These are phyloP conservation scores for Auanema freiburgensis DNA, from an alignment of 2,888 invertebrate species.

Conservation along the genomic window DNA sequence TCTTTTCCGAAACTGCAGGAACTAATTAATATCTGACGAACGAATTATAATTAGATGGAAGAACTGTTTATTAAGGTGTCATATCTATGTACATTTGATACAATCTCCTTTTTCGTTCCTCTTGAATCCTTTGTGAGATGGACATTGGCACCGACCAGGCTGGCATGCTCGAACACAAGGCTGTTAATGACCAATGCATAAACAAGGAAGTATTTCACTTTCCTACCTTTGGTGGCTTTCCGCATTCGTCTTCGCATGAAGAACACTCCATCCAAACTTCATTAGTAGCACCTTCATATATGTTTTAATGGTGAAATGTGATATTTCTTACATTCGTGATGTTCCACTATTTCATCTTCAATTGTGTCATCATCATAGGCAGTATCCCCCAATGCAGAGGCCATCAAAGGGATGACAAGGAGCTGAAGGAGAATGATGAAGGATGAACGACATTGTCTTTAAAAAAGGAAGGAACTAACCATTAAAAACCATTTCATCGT, in stretches of 20 bases:
- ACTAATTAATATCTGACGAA: no score
- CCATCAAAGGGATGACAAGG: slow-evolving; percentile 9
- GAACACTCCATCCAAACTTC: slow-evolving; percentile 46
- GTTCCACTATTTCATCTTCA: slow-evolving; percentile 8
- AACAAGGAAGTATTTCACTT: not conserved
- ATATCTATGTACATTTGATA: slow-evolving; percentile 22
- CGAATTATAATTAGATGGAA: no score
- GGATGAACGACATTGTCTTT: not conserved
- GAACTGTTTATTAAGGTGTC: slow-evolving; percentile 8
- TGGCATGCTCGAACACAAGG: slow-evolving; percentile 37
- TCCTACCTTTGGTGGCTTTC: slow-evolving; percentile 17
- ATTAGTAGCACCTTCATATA: slow-evolving; percentile 26
- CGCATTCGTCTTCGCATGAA: slow-evolving; percentile 37
- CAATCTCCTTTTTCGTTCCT: slow-evolving; percentile 28
- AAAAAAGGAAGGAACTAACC: not conserved
- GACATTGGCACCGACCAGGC: slow-evolving; percentile 42
- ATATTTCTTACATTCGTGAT: slow-evolving; percentile 8
- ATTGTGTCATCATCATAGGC: slow-evolving; percentile 11
- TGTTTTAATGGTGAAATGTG: not conserved
- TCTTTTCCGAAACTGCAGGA: no score
- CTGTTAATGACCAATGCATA: not conserved
- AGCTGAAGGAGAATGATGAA: not conserved
- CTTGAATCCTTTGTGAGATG: slow-evolving; percentile 41
- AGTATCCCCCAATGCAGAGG: not conserved
- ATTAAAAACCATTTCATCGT: not conserved